Evolutionary conservation across 2,888 invertebrate species (phyloP).

Genomic region (Stenchaetothrips biformis): DNA sequence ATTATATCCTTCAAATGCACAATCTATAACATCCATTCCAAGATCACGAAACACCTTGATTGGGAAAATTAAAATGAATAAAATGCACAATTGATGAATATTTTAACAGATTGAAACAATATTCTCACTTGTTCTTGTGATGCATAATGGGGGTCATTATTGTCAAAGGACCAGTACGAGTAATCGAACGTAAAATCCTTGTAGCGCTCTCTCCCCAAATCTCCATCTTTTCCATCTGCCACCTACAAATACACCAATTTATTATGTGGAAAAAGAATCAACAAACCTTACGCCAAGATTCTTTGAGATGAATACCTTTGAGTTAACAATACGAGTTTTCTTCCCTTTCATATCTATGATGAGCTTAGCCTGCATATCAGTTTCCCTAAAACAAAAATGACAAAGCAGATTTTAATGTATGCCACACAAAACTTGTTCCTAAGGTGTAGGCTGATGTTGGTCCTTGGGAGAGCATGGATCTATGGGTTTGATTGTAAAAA

Average conservation of each 20-base stretch:
- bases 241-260: slow-evolving; percentile 37
- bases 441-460: not conserved
- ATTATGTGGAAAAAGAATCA: slow-evolving; percentile 35
- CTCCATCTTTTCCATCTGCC: slow-evolving; percentile 16
- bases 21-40: slow-evolving; percentile 72
- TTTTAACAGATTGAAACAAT: not conserved
- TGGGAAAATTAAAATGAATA: slow-evolving; percentile 32
- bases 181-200: slow-evolving; percentile 87
- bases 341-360: slow-evolving; percentile 83
- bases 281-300: slow-evolving; percentile 41
- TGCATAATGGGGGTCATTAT: slow-evolving; percentile 63
- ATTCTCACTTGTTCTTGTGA: slow-evolving; percentile 68
- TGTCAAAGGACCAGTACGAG: slow-evolving; percentile 80
- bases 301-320: slow-evolving; percentile 54
- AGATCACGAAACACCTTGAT: slow-evolving; percentile 64
- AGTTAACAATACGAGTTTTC: slow-evolving; percentile 70
- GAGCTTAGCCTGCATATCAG: slow-evolving; percentile 73
- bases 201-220: slow-evolving; percentile 45
- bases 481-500: not conserved
- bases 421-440: not conserved
- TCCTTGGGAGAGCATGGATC: not conserved
- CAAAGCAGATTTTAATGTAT: not conserved
- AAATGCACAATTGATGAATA: slow-evolving; percentile 32
- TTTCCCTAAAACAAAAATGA: slow-evolving; percentile 61
- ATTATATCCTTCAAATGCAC: slow-evolving; percentile 80